Conservation (phyloP, 2,113 vertebrate genomes). For the Hippopotamus amphibius region DNA sequence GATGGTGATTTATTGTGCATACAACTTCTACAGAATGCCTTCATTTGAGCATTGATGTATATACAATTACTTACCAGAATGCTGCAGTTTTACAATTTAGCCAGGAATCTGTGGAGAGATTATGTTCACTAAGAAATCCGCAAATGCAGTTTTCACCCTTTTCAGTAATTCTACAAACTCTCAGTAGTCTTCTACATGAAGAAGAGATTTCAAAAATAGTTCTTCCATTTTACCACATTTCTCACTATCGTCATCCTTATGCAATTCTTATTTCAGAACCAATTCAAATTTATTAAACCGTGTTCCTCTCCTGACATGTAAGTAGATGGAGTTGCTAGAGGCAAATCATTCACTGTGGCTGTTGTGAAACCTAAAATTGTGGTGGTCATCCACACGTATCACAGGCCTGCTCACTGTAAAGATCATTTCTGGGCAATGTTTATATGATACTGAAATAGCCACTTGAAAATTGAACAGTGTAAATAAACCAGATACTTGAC, state of each 20-base stretch:
- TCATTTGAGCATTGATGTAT: conserved; percentile 65
- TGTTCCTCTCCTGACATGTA: conserved; percentile 57
- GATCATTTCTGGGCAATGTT: conserved; percentile 37
- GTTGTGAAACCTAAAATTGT: conserved; percentile 56
- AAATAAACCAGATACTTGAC: conserved; percentile 57
- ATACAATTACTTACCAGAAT: conserved; percentile 64
- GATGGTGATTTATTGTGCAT: conserved; percentile 57
- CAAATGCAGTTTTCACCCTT: conserved; percentile 58
- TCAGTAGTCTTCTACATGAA: conserved; percentile 57
- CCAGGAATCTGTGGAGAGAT: conserved; percentile 66
- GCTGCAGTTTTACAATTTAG: conserved; percentile 62
- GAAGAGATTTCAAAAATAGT: conserved; percentile 66
- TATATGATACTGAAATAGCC: conserved; percentile 54
- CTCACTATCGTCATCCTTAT: conserved; percentile 25
- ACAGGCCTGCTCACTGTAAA: conserved; percentile 54
- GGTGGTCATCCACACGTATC: conserved; percentile 40
- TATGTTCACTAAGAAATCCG: conserved; percentile 76
- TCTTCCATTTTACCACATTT: conserved; percentile 65
- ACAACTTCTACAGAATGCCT: conserved; percentile 68
- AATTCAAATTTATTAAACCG: conserved; percentile 72
- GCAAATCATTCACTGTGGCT: conserved; percentile 59
- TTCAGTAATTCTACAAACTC: conserved; percentile 63
- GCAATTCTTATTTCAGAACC: conserved; percentile 61
- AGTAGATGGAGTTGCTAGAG: conserved; percentile 63
- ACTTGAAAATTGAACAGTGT: conserved; percentile 50